These are phyloP conservation scores for Drosophila ogumai DNA, from an alignment of 1,140 invertebrate species.

Conservation along the genomic window DNA sequence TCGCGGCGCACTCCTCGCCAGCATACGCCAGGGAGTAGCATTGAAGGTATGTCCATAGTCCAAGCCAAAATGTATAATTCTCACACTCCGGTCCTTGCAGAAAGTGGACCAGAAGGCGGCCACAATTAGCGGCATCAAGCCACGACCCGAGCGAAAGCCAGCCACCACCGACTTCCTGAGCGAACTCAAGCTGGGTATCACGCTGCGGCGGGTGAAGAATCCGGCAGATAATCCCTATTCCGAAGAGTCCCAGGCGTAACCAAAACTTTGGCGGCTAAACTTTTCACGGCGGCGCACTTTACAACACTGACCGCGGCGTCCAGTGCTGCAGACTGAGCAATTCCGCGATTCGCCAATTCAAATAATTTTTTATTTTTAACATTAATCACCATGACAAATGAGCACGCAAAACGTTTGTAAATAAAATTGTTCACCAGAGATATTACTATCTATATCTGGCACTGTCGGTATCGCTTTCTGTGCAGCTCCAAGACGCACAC, in stretches of 20 bases:
- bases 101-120: constrained; percentile 76
- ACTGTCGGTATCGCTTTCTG: background rate
- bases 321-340: constrained; percentile 32
- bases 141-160: constrained; percentile 68
- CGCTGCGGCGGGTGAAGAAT: constrained; percentile 66
- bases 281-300: constrained; percentile 9
- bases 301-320: constrained; percentile 14
- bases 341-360: constrained; percentile 14
- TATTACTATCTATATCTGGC: constrained; percentile 10
- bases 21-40: constrained; percentile 68
- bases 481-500: constrained; percentile 1
- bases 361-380: constrained; percentile 12
- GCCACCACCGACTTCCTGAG: constrained; percentile 65
- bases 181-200: constrained; percentile 74
- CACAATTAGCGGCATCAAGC: constrained; percentile 72
- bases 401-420: constrained; percentile 19
- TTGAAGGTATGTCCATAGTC: constrained; percentile 61
- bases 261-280: constrained; percentile 7
- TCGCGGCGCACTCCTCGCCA: constrained; percentile 70
- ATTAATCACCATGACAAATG: constrained; percentile 45
- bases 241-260: constrained; percentile 65
- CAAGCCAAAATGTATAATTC: background rate
- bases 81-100: constrained; percentile 27
- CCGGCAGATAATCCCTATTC: constrained; percentile 68
- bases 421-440: constrained; percentile 36